Evolutionary conservation across 1,140 invertebrate genomes (phyloP).

Genomic region (Pinna nobilis): DNA sequence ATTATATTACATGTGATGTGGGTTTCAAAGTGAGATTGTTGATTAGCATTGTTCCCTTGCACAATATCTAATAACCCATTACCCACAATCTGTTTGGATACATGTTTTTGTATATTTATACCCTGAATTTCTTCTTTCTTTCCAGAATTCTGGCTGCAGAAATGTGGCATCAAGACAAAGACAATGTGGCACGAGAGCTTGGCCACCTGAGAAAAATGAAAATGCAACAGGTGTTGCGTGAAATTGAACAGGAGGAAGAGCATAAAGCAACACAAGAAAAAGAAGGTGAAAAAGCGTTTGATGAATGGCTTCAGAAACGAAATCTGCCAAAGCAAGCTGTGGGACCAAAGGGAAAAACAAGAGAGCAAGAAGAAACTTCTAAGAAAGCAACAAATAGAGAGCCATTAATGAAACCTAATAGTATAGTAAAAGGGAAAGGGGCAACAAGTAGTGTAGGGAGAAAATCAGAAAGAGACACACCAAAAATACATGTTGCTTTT

Average conservation of each 20-base stretch:
- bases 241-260: slow-evolving; percentile 65
- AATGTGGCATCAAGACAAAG: slow-evolving; percentile 72
- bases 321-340: slow-evolving; percentile 39
- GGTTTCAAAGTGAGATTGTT: background rate
- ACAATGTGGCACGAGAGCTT: slow-evolving; percentile 68
- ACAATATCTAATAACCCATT: too few species aligned
- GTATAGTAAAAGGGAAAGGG: slow-evolving; percentile 16
- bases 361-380: background rate
- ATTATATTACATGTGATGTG: too few species aligned
- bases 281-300: slow-evolving; percentile 58
- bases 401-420: slow-evolving; percentile 27
- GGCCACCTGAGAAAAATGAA: slow-evolving; percentile 66
- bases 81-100: too few species aligned
- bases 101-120: background rate
- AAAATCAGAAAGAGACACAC: background rate
- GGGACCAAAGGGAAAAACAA: slow-evolving; percentile 27
- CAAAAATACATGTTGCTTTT: slow-evolving; percentile 13
- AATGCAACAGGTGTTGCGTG: slow-evolving; percentile 68
- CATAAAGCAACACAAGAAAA: slow-evolving; percentile 54
- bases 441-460: background rate
- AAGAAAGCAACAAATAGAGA: slow-evolving; percentile 8
- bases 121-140: background rate
- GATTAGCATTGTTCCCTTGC: background rate
- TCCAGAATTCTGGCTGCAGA: slow-evolving; percentile 71
- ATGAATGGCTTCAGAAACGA: slow-evolving; percentile 61